Evolutionary conservation across 2,113 vertebrate species (phyloP).

Genomic region (Nymphicus hollandicus): DNA sequence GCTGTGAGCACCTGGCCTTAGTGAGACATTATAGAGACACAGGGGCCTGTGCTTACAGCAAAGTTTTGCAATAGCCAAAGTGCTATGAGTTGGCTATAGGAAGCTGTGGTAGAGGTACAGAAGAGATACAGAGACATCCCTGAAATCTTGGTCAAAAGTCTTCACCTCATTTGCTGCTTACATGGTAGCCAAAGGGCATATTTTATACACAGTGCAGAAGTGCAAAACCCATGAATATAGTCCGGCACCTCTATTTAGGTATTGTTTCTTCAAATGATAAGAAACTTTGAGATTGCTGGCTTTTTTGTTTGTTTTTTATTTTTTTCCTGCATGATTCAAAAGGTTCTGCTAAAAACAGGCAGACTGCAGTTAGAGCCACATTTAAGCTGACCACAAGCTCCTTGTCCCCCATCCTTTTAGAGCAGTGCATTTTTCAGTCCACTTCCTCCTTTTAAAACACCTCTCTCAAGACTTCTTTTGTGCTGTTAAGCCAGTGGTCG

Average conservation of each 20-base stretch:
- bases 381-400: background rate
- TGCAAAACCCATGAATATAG: background rate
- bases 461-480: constrained; percentile 17
- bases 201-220: background rate
- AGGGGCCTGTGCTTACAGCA: fast-evolving
- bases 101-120: background rate
- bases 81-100: background rate
- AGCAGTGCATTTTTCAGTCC: background rate
- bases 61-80: background rate
- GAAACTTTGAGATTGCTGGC: fast-evolving
- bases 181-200: background rate
- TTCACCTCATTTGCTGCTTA: background rate
- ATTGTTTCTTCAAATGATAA: background rate
- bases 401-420: background rate
- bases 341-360: background rate
- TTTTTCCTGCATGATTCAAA: background rate
- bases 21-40: background rate
- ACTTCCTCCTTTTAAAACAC: constrained; percentile 8
- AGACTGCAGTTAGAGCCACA: background rate
- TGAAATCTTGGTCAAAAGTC: background rate
- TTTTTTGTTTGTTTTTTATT: background rate
- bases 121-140: background rate
- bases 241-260: background rate
- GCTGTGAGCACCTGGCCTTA: background rate
- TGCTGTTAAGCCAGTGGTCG: background rate